A percentile compares a stretch with the other conserved stretches of the same genome.
Conservation (phyloP, 2,797 vertebrate genomes). For the Spinibarbus caldwelli region DNA sequence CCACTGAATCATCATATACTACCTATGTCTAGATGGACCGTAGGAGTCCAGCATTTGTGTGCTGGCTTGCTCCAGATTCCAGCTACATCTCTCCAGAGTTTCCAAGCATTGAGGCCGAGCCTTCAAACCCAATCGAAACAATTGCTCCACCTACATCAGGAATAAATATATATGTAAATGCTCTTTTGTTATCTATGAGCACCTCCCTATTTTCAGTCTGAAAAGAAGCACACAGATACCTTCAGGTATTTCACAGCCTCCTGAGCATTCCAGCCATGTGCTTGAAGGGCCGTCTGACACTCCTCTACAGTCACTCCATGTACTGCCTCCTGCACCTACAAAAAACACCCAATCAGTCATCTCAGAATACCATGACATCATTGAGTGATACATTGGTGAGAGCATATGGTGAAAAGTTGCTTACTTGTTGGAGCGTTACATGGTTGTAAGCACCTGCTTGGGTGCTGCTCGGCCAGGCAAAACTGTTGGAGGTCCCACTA, state of each 20-base stretch:
- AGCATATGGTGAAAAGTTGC: conserved; percentile 38
- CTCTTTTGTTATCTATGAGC: neutral
- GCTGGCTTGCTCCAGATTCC: conserved; percentile 93
- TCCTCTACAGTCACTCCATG: conserved; percentile 96
- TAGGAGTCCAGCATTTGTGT: conserved; percentile 87
- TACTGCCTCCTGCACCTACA: conserved; percentile 91
- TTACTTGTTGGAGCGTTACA: conserved; percentile 77
- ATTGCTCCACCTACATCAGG: conserved; percentile 88
- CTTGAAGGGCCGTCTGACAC: conserved; percentile 88
- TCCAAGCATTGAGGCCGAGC: conserved; percentile 88
- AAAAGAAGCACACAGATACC: conserved; percentile 70
- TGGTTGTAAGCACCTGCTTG: conserved; percentile 70
- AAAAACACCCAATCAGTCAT: conserved; percentile 30
- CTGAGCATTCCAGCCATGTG: conserved; percentile 83
- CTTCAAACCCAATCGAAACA: conserved; percentile 91
- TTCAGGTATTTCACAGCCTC: conserved; percentile 91
- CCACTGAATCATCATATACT: conserved; percentile 20
- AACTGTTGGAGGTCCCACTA: conserved; percentile 75
- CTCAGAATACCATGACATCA: conserved; percentile 6
- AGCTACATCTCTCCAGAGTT: conserved; percentile 88
- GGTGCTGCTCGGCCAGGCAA: conserved; percentile 74
- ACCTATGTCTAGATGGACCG: conserved; percentile 83
- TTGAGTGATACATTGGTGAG: neutral
- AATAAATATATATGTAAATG: neutral
- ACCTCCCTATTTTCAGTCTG: neutral